phyloP scores from a whole-genome alignment of 2,888 invertebrate genomes.

The Chesias legatella region DNA sequence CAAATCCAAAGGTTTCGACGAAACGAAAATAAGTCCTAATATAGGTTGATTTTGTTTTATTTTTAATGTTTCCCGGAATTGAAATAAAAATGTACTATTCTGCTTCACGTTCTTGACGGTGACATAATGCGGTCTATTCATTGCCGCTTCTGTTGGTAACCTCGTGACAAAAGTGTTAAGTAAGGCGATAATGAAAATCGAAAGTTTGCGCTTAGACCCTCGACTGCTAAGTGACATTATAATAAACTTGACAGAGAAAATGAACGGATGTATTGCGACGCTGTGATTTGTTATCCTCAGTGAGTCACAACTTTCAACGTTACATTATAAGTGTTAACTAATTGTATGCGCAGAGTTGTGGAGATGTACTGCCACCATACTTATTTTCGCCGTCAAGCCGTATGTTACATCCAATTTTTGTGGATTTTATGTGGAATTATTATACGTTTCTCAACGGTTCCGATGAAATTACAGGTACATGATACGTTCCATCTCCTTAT shows the following conservation, averaged over 20 bases:
- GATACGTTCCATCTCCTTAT: too few species aligned
- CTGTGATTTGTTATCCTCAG: too few species aligned
- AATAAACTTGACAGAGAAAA: constrained; percentile 47
- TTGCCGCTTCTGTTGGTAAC: constrained; percentile 19
- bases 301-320: too few species aligned
- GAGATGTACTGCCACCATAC: too few species aligned
- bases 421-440: too few species aligned
- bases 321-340: too few species aligned
- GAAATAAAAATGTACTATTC: not conserved
- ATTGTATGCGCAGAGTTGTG: too few species aligned
- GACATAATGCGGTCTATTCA: constrained; percentile 31
- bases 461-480: too few species aligned
- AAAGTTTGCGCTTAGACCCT: constrained; percentile 39
- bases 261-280: constrained; percentile 8
- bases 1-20: not conserved
- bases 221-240: constrained; percentile 37
- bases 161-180: constrained; percentile 12
- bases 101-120: constrained; percentile 22
- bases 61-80: constrained; percentile 3
- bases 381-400: too few species aligned
- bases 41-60: constrained; percentile 2
- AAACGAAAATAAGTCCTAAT: constrained; percentile 1
- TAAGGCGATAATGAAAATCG: constrained; percentile 39
- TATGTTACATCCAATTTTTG: too few species aligned
- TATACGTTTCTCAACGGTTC: too few species aligned